These are phyloP conservation scores for Sclerodermus sp. DNA, from an alignment of 2,888 invertebrate genomes.

Conservation along the genomic window DNA sequence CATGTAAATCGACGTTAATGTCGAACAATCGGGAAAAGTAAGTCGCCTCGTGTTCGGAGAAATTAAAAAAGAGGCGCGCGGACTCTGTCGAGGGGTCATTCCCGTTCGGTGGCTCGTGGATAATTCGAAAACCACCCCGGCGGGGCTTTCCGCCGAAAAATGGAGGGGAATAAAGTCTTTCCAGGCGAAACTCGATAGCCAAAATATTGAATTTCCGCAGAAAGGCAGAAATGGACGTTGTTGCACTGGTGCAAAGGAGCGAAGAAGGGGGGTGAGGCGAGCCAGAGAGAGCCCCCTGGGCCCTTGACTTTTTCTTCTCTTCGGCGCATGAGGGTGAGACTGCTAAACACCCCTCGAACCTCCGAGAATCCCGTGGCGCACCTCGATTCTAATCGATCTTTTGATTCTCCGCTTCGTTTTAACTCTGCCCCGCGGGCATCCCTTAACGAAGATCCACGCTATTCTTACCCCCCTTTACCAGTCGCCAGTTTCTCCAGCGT, in stretches of 20 bases:
- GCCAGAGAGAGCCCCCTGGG: slow-evolving; percentile 1
- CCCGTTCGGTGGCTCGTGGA: too few relatives aligned
- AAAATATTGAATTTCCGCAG: slow-evolving; percentile 50
- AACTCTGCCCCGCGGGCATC: slow-evolving; percentile 36
- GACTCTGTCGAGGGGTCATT: too few relatives aligned
- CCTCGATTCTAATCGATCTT: slow-evolving; percentile 46
- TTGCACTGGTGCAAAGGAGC: too few relatives aligned
- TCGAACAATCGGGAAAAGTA: too few relatives aligned
- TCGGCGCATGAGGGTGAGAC: too few relatives aligned
- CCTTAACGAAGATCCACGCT: slow-evolving; percentile 29
- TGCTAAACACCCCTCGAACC: background rate
- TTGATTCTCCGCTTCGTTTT: slow-evolving; percentile 39
- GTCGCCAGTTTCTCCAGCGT: background rate
- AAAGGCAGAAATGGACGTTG: slow-evolving; percentile 14
- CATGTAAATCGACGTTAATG: too few relatives aligned
- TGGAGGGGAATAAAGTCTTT: too few relatives aligned
- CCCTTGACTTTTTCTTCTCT: background rate
- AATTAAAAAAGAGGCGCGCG: too few relatives aligned
- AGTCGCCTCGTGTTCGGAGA: too few relatives aligned
- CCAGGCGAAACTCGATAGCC: slow-evolving; percentile 46
- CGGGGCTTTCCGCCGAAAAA: too few relatives aligned
- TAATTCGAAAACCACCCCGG: too few relatives aligned
- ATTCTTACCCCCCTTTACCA: background rate
- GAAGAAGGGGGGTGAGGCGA: slow-evolving; percentile 6
- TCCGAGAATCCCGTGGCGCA: slow-evolving; percentile 37